phyloP scores from a whole-genome alignment of 1,140 invertebrate species.

The Drosophila pseudoananassae region DNA sequence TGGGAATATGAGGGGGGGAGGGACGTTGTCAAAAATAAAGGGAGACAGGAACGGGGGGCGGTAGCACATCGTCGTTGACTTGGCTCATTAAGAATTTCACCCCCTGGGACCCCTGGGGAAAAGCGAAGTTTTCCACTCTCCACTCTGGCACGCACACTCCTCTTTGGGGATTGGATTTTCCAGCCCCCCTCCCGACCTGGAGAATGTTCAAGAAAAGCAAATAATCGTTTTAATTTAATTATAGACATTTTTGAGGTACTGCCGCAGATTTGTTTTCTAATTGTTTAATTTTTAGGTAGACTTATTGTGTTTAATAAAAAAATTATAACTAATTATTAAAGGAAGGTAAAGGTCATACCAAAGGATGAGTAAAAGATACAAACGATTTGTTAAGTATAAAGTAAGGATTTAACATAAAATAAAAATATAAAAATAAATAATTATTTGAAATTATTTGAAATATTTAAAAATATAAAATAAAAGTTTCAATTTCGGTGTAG shows the following conservation, averaged over 20 bases:
- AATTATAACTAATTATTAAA: no score
- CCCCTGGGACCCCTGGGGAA: conserved; percentile 20
- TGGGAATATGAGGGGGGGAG: neutral
- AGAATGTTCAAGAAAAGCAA: neutral
- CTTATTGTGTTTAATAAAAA: no score
- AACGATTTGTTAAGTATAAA: no score
- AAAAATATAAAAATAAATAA: no score
- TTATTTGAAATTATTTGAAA: no score
- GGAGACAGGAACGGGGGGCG: neutral
- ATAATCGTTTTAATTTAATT: conserved; percentile 23
- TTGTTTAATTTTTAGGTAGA: neutral
- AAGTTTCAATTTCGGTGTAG: no score
- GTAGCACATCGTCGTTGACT: conserved; percentile 13
- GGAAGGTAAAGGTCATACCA: no score
- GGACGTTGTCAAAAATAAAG: neutral
- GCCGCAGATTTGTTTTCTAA: neutral
- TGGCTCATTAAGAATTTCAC: conserved; percentile 53
- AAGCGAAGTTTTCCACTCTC: conserved; percentile 9
- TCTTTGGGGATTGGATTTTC: neutral
- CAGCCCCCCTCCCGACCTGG: neutral
- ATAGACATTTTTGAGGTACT: neutral
- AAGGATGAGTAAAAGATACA: no score
- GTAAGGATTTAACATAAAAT: no score
- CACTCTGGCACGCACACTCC: neutral
- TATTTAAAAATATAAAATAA: no score